Base-by-base conservation (phyloP, 2,797 vertebrate genomes). In the Botia almorhae region DNA sequence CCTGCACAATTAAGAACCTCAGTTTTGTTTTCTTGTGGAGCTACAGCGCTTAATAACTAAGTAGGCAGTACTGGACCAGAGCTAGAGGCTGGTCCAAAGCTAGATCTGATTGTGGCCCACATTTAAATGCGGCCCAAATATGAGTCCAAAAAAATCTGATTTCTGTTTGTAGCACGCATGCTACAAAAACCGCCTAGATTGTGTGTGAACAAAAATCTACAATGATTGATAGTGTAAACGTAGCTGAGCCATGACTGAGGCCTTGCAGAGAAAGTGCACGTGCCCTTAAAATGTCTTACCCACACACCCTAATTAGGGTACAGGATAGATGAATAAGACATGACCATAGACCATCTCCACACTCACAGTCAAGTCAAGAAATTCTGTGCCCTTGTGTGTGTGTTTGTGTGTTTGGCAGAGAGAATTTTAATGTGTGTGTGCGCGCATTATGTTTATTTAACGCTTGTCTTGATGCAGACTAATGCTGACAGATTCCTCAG, bases 401-500 rank as follows among this genome's bases (percentile, higher is more conserved):
- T 86, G 85, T 85, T n/a, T 51, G 50, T 51, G 85, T 19, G 14
- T 29, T 43, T 39, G 43, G 8, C 26, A n/a, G 68, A 50, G 55
- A 55, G 61, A 48, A 55, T 80, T 11, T 61, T 46, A 7, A 69
- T 50, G 53, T 63, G 80, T 67, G 71, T 68, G 46, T 56, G 80
- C 50, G 56, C 72, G 76, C 39, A 33, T 48, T 39, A 67, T 48
- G 50, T 73, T 80, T 61, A 73, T 82, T 65, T 76, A 29, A 65
- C 67, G 77, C 53, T 65, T 58, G 16, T 21, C 0, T 51, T 89
- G 91, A 93, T 85, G 83, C 86, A 88, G 89, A 93, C 90, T 87
- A 90, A 93, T 90, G 90, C 91, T 92, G 91, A 91, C 91, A 90
- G 87, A 88, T 91, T 85, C 72, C 86, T 91, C 90, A 86, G 85